Base-by-base conservation (phyloP, 2,888 invertebrate genomes). In the Acanthopleura granulata region DNA sequence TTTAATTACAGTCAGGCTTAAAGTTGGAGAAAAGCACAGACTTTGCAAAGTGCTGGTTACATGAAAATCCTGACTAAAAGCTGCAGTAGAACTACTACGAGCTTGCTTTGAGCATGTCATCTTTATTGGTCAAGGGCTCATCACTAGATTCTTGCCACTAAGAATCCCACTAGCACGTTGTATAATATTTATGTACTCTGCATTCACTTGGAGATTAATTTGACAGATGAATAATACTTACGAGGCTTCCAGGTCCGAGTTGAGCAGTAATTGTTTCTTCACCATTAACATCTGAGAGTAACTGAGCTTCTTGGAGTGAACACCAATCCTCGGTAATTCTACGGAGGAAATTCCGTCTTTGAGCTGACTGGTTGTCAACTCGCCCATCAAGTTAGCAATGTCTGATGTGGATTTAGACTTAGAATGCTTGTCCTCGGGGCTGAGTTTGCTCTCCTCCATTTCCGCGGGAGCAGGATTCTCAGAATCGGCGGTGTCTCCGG, bases 241-340 rank as follows among this genome's bases (percentile, higher is more conserved):
- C 91, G 91, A 90, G 50, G 90, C 90, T 85, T 91, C 90, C 49
- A 90, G 84, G 49, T 88, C 86, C 75, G 89, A 89, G 74, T 87
- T 85, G 25, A 90, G 81, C 62, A 91, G 85, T 72, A 90, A 87
- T 77, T 80, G 77, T 73, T 91, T 90, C 78, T 89, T 89, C 82
- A 91, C 88, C 72, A 86, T 83, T 74, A 86, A 78, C 18, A 89
- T 79, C 75, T 90, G 85, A 16, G 84, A 78, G 62, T 83, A 83
- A 12, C 83, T 79, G 62, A 84, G 76, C 76, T 82, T 84, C 74
- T 78, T 80, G 49, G 75, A 78, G 12, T 77, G 78, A 18, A 78
- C 76, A 76, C 82, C 81, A n/a, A 79, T 75, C 11, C 79, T 76
- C n/a, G 85, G 85, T 22, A 89, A 79, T 74, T 87, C 86, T 12